Base-by-base conservation (phyloP, 2,888 invertebrate genomes). In the Protophormia terraenovae region DNA sequence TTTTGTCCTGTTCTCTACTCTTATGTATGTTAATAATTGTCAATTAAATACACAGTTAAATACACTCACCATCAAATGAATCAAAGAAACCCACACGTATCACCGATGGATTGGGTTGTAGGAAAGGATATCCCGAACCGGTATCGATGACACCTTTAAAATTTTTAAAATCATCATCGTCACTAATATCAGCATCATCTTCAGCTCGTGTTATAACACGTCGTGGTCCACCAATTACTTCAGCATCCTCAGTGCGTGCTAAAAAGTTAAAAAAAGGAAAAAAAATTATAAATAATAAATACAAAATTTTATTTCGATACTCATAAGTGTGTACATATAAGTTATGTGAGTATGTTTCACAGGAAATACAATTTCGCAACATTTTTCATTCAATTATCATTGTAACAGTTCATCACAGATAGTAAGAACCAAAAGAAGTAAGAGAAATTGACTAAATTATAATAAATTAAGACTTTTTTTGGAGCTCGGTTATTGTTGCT, bases 91-190 rank as follows among this genome's bases (percentile, higher is more conserved):
- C 92, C 62, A 90, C 85, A 86, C 89, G 90, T 72, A 89, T 88
- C 47, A 88, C 88, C 85, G 92, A 91, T 22, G 89, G 84, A 88
- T 87, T 87, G 19, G 90, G 87, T 73, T 91, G 90, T 77, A 91
- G 88, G 89, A 92, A 92, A 67, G 92, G 92, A 89, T 90, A 89
- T n/a, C 89, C 90, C 10, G 85, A 86, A 14, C 91, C 92, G 14
- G 93, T 93, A 85, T 92, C 93, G 72, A 93, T 89, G 62, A 92
- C 90, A 77, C 92, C 92, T 87, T 89, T 89, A 86, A 92, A 92
- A 82, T 91, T 89, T 58, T 86, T 88, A 87, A 91, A 92, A 75
- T 89, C 90, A 38, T 89, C 80, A 66, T 89, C 90, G 47, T 87
- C 86, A 60, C 87, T 84, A 64, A 24, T 24, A 35, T 35, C 41